phyloP scores from a whole-genome alignment of 2,888 invertebrate genomes.

The Pimpla rufipes region DNA sequence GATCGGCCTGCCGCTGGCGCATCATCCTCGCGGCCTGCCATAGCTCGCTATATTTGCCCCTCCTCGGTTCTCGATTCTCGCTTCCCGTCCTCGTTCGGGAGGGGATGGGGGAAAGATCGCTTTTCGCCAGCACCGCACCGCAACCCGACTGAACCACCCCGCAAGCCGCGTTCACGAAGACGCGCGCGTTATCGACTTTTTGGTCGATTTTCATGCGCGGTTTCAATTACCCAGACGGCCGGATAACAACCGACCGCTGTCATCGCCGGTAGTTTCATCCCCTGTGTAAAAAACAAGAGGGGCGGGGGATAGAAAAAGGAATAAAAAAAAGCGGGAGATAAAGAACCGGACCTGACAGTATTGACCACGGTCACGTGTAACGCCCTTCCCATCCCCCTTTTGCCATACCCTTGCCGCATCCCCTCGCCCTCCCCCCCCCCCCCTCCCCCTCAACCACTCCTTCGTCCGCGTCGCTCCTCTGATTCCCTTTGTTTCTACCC shows the following conservation, averaged over 20 bases:
- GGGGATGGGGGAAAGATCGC: neutral
- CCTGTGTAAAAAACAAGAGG: slow-evolving; percentile 30
- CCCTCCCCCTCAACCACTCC: neutral
- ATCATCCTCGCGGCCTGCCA: slow-evolving; percentile 51
- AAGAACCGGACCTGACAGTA: slow-evolving; percentile 53
- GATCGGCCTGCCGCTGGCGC: slow-evolving; percentile 48
- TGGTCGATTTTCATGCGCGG: slow-evolving; percentile 65
- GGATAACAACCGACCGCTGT: slow-evolving; percentile 57
- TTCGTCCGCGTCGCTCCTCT: neutral
- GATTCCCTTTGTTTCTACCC: slow-evolving; percentile 42
- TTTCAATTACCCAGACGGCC: slow-evolving; percentile 71
- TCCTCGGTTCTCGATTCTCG: slow-evolving; percentile 53
- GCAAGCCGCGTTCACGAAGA: slow-evolving; percentile 10
- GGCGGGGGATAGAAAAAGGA: neutral
- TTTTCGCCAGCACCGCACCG: neutral
- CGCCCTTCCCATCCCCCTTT: slow-evolving; percentile 27
- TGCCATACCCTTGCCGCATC: too few species aligned
- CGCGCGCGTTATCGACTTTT: slow-evolving; percentile 57
- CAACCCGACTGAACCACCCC: slow-evolving; percentile 3
- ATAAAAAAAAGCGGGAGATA: slow-evolving; percentile 48
- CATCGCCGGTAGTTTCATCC: slow-evolving; percentile 41
- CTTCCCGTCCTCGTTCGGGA: slow-evolving; percentile 16
- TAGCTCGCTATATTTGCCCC: too few species aligned
- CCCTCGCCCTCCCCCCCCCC: neutral
- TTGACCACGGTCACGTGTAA: slow-evolving; percentile 56